Percentiles rank a stretch among this genome's conserved stretches.
Evolutionary conservation across 2,888 invertebrate genomes (phyloP).

Genomic region (Epinotia bilunana): DNA sequence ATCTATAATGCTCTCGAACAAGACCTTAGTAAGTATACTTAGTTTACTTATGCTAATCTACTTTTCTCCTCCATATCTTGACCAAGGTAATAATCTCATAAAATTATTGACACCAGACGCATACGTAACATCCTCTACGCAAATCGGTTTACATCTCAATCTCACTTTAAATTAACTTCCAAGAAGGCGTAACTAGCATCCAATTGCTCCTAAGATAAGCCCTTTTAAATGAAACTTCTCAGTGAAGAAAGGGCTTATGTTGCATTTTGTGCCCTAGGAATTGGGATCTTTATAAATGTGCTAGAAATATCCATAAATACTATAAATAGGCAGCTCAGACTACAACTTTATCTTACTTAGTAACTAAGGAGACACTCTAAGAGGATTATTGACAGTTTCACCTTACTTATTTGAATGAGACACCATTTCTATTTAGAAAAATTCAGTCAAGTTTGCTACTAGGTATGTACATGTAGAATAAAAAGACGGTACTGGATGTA

Average conservation of each 20-base stretch:
- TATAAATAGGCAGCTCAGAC: constrained; percentile 20
- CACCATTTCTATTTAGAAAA: background rate
- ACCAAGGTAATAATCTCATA: constrained; percentile 6
- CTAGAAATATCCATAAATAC: constrained; percentile 16
- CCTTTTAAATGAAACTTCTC: background rate
- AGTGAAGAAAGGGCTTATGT: constrained; percentile 3
- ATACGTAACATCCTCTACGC: background rate
- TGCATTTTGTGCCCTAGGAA: background rate
- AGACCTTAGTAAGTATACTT: too few relatives aligned
- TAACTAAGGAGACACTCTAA: constrained; percentile 1
- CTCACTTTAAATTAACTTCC: background rate
- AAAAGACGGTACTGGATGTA: background rate
- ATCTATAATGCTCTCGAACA: too few relatives aligned
- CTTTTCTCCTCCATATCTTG: background rate
- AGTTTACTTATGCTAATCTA: background rate
- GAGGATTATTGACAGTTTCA: constrained; percentile 16
- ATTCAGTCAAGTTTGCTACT: background rate
- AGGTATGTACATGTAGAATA: background rate
- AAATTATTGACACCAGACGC: constrained; percentile 13
- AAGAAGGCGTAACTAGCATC: background rate
- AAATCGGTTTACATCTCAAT: background rate
- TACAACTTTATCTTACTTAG: constrained; percentile 19
- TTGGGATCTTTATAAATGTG: constrained; percentile 4
- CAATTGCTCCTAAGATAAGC: background rate
- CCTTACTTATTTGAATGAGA: constrained; percentile 6